Evolutionary conservation across 2,888 invertebrate species (phyloP).

Genomic region (Ichneumoninae sp.): DNA sequence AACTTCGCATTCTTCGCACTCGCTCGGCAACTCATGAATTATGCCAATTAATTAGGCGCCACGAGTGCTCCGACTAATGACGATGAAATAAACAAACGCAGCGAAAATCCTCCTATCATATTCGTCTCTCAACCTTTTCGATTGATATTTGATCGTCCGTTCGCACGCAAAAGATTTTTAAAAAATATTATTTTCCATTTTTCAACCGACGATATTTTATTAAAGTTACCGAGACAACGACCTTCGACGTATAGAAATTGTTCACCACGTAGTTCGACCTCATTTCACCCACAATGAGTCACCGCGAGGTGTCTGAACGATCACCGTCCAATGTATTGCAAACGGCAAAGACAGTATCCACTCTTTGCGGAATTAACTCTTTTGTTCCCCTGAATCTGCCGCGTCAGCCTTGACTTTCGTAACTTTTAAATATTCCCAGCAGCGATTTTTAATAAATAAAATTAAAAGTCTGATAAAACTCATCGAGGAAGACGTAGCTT

Average conservation of each 20-base stretch:
- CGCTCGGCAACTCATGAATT: slow-evolving; percentile 68
- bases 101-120: background rate
- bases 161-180: background rate
- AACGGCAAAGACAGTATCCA: background rate
- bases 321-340: background rate
- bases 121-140: background rate
- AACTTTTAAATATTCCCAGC: background rate
- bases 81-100: slow-evolving; percentile 1
- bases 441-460: background rate
- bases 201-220: background rate
- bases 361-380: background rate
- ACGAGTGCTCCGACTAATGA: background rate
- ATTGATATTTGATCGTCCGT: background rate
- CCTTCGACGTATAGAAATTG: background rate
- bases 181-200: background rate
- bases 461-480: too few species aligned
- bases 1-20: slow-evolving; percentile 50
- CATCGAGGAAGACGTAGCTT: too few species aligned
- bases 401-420: background rate
- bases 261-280: background rate
- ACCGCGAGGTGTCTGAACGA: background rate
- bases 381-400: background rate
- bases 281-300: slow-evolving; percentile 2
- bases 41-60: slow-evolving; percentile 71
- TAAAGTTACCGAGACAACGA: background rate